These are phyloP conservation scores for Colletes gigas DNA, from an alignment of 1,140 invertebrate species.

Conservation along the genomic window DNA sequence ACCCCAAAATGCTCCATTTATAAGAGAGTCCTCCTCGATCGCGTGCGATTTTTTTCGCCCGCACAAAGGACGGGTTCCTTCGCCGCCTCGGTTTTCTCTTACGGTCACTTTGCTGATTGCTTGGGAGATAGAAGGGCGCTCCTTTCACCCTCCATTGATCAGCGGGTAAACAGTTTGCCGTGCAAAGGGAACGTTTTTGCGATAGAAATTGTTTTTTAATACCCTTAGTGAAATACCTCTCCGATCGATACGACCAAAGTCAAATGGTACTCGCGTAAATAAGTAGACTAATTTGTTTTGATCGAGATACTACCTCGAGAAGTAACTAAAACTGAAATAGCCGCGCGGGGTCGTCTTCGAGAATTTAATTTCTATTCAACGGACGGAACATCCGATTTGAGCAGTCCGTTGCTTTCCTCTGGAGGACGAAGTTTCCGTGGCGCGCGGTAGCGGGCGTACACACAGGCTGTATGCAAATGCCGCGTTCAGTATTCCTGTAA, in stretches of 20 bases:
- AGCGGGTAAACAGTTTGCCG: not conserved
- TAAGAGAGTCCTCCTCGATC: constrained; percentile 42
- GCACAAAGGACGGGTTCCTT: constrained; percentile 34
- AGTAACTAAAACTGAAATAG: no score
- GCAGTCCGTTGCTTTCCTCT: not conserved
- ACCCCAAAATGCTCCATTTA: constrained; percentile 57
- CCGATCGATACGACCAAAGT: no score
- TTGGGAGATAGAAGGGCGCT: not conserved
- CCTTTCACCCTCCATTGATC: not conserved
- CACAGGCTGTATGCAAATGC: constrained; percentile 23
- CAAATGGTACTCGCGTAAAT: no score
- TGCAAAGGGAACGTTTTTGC: not conserved
- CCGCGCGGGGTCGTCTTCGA: no score
- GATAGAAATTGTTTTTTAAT: not conserved
- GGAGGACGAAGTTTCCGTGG: not conserved
- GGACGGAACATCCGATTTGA: not conserved
- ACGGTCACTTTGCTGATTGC: constrained; percentile 41
- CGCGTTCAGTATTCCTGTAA: constrained; percentile 12
- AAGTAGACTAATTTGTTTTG: no score
- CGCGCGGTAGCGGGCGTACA: no score
- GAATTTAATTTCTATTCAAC: not conserved
- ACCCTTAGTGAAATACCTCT: no score
- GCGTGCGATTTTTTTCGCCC: constrained; percentile 34
- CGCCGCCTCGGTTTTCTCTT: not conserved
- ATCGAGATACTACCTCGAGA: no score